A percentile compares a stretch with the other conserved stretches of the same genome.
phyloP scores from a whole-genome alignment of 2,888 invertebrate genomes.

The Oithona nana region DNA sequence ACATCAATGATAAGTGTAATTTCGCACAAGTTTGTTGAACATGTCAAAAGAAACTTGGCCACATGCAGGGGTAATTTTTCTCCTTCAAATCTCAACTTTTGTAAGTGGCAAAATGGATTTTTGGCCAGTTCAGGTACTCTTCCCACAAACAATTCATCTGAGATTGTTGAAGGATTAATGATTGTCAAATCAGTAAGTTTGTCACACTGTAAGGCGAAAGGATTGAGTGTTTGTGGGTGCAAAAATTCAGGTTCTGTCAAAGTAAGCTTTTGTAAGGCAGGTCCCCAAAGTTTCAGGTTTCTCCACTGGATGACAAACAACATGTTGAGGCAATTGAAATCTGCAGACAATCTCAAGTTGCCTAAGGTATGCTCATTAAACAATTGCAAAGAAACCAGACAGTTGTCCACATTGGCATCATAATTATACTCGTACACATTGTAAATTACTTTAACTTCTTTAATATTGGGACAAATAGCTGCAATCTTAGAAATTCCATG shows the following conservation, averaged over 20 bases:
- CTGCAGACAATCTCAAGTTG: background rate
- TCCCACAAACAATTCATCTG: background rate
- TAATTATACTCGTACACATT: background rate
- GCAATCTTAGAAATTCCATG: background rate
- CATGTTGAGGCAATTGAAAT: background rate
- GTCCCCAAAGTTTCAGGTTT: background rate
- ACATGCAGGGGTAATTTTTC: background rate
- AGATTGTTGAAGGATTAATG: background rate
- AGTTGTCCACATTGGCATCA: background rate
- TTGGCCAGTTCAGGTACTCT: background rate
- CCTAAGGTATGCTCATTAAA: background rate
- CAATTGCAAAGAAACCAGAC: background rate
- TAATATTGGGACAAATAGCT: background rate
- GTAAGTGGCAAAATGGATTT: background rate
- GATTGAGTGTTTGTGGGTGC: constrained; percentile 3
- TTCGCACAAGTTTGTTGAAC: background rate
- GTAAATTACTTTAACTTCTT: background rate
- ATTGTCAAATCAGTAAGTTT: background rate
- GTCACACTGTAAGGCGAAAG: background rate
- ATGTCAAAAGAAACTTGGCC: background rate
- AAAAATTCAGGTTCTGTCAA: background rate
- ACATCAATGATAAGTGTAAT: background rate
- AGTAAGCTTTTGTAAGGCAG: background rate
- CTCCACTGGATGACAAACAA: background rate
- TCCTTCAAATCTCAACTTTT: background rate